Conservation (phyloP, 2,797 vertebrate species). For the Enoplosus armatus region DNA sequence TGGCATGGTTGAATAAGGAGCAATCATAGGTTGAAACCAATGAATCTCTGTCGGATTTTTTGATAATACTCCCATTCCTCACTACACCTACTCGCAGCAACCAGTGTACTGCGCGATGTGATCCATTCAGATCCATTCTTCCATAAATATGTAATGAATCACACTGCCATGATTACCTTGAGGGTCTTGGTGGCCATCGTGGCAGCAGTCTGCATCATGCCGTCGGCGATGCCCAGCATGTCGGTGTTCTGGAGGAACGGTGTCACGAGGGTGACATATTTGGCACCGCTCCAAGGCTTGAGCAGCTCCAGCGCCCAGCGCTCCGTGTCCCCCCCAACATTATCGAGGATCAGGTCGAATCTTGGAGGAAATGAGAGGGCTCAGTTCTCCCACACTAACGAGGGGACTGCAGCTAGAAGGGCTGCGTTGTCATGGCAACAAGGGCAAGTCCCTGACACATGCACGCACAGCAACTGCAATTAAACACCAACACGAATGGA, state of each 20-base stretch:
- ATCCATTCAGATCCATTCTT: not conserved
- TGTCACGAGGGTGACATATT: slow-evolving; percentile 94
- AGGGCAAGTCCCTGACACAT: not conserved
- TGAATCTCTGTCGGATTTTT: not conserved
- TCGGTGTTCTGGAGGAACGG: slow-evolving; percentile 96
- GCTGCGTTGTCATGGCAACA: slow-evolving; percentile 14
- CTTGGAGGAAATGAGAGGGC: slow-evolving; percentile 77
- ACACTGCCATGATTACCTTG: slow-evolving; percentile 84
- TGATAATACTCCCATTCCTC: too few relatives aligned
- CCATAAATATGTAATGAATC: not conserved
- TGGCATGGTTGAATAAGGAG: not conserved
- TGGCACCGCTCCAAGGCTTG: slow-evolving; percentile 95
- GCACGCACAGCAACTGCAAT: not conserved
- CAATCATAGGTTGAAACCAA: not conserved
- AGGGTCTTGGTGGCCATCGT: slow-evolving; percentile 90
- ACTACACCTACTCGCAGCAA: not conserved
- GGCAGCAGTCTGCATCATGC: slow-evolving; percentile 91
- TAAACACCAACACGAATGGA: not conserved
- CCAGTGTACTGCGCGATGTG: too few relatives aligned
- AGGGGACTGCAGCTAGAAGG: not conserved
- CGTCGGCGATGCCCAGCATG: slow-evolving; percentile 91
- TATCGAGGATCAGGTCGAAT: slow-evolving; percentile 96
- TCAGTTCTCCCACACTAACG: slow-evolving; percentile 11
- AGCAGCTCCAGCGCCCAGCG: slow-evolving; percentile 90
- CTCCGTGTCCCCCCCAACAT: slow-evolving; percentile 93